Evolutionary conservation across 2,113 vertebrate species (phyloP), one percentile per base, ranked within the genome.

Genomic region (Lophochroa leadbeateri): DNA sequence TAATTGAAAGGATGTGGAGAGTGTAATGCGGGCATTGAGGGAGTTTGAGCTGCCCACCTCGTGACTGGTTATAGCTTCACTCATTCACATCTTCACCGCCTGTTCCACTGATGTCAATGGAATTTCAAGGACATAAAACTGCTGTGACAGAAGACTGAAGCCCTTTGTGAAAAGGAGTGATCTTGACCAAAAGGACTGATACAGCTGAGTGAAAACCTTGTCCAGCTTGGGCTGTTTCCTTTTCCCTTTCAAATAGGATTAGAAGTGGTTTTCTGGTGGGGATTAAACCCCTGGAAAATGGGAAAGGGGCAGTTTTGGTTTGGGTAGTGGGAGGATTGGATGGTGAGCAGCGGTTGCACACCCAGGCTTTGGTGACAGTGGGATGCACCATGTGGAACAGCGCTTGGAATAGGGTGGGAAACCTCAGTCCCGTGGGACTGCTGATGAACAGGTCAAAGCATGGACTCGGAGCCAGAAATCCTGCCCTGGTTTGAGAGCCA

Each of bases 381-480:
- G 79, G 63, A 13, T 31, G 47, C 10, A 20, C 23, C 15, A 1
- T 0, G 0, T 13, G 31, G 55, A 52, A 24, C 41, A n/a, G 43
- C 0, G 2, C 63, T 13, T 61, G 63, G 64, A 19, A 23, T 37
- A 25, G 2, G 27, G 10, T 37, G 57, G 57, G 55, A 76, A 41
- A 20, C 17, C 44, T 61, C 3, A 3, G 23, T 49, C 49, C 33
- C 0, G 0, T 18, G 57, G 57, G 28, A 28, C 63, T 88, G 35
- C 50, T 19, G 47, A 14, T 33, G 20, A 60, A 7, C 24, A 53
- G 49, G 13, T 27, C 35, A 28, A 2, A 47, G 19, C 11, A 29
- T 0, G 25, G 25, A 25, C 33, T 27, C 0, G 0, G 58, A 33
- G 47, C 16, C 74, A 71, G n/a, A 71, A 61, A 46, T 44, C 57